These are phyloP conservation scores for Galerucella nymphaeae DNA, from an alignment of 2,888 invertebrate species.

Conservation along the genomic window DNA sequence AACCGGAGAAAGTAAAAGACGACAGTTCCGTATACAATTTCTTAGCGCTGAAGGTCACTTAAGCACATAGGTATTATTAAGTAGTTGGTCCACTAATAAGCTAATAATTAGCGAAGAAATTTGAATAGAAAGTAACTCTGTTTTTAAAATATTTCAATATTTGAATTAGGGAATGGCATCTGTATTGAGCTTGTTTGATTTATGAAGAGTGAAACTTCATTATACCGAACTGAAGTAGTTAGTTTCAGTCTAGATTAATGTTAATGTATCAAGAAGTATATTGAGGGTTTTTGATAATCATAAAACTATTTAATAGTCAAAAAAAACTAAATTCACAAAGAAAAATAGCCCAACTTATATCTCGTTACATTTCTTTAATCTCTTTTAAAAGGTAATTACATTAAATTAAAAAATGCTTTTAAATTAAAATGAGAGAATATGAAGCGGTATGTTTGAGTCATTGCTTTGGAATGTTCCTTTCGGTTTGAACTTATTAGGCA, in stretches of 20 bases:
- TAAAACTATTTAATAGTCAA: no score
- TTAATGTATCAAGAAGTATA: no score
- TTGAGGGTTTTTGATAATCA: no score
- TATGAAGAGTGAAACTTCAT: no score
- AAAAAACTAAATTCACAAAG: no score
- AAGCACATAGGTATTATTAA: not conserved
- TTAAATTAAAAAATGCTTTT: not conserved
- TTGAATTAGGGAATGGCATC: no score
- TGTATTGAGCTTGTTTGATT: no score
- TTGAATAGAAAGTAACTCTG: constrained; percentile 9
- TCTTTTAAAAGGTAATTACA: not conserved
- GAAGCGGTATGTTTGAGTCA: not conserved
- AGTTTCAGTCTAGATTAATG: no score
- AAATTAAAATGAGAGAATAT: not conserved
- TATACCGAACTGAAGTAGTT: no score
- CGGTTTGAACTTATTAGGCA: not conserved
- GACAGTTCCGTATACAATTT: constrained; percentile 12
- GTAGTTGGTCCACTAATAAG: constrained; percentile 12
- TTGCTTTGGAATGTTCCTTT: not conserved
- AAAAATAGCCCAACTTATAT: no score
- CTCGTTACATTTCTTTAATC: not conserved
- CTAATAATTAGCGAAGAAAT: not conserved
- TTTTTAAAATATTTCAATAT: not conserved
- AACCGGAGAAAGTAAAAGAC: constrained; percentile 15
- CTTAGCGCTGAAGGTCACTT: constrained; percentile 1